Conservation (phyloP, 2,888 invertebrate genomes). For the Leptopilina drosophilae region DNA sequence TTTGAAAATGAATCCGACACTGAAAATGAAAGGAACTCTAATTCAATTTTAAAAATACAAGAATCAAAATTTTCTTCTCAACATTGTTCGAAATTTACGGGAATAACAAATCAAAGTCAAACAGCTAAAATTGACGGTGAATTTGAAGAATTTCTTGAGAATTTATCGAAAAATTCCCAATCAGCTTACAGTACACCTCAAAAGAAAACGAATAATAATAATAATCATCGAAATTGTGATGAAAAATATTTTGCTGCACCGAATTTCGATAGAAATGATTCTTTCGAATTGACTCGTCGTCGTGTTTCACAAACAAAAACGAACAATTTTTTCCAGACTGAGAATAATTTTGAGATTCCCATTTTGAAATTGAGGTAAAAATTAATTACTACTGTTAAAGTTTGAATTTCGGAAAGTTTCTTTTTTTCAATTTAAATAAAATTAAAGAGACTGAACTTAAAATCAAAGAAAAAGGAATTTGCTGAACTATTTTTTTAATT, state of each 20-base stretch:
- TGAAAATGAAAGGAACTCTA: constrained; percentile 38
- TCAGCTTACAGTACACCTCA: constrained; percentile 11
- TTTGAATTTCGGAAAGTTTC: no score
- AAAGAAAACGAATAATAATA: neutral
- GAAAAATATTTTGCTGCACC: neutral
- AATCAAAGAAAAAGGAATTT: no score
- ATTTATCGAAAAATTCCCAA: neutral
- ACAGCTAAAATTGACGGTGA: neutral
- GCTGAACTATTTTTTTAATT: no score
- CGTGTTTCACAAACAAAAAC: neutral
- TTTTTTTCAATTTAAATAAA: no score
- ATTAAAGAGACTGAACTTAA: no score
- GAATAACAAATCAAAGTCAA: neutral
- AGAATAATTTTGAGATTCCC: neutral
- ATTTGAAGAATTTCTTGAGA: constrained; percentile 1
- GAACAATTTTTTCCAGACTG: neutral
- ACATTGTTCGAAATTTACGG: neutral
- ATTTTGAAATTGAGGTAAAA: constrained; percentile 15
- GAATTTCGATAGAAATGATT: constrained; percentile 15
- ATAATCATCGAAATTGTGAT: neutral
- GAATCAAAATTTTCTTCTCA: neutral
- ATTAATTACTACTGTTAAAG: neutral
- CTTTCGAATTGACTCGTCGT: neutral
- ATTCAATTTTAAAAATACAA: neutral
- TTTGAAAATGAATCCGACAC: constrained; percentile 61